Percentiles rank a stretch among this genome's conserved stretches.
phyloP scores from a whole-genome alignment of 2,888 invertebrate species.

The Sesamia inferens region DNA sequence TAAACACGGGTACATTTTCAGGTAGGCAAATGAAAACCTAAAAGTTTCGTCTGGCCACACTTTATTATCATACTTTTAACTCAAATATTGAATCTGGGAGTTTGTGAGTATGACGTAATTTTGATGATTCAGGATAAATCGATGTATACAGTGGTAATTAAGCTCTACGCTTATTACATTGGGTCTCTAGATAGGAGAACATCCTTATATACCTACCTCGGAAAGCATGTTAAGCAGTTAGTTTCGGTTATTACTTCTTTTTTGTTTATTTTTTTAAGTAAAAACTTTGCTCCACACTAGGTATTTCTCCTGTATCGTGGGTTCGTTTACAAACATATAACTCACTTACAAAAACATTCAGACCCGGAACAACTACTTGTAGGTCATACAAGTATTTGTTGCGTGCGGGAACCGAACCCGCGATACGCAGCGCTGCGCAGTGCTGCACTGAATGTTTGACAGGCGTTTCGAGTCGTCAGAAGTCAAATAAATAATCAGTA shows the following conservation, averaged over 20 bases:
- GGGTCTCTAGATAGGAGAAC: too few species aligned
- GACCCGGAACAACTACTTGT: too few species aligned
- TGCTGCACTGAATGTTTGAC: background rate
- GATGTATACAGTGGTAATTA: background rate
- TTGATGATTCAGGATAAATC: conserved; percentile 40
- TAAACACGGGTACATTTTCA: conserved; percentile 27
- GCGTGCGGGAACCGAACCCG: too few species aligned
- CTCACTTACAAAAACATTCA: too few species aligned
- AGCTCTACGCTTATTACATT: too few species aligned
- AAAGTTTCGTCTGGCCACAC: conserved; percentile 15
- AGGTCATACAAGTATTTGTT: too few species aligned
- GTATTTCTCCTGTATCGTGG: too few species aligned
- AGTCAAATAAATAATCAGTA: background rate
- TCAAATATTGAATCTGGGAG: conserved; percentile 20
- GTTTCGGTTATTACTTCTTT: background rate
- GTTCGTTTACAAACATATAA: too few species aligned
- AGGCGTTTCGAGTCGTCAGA: background rate
- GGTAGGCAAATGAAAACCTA: conserved; percentile 18
- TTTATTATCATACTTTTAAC: conserved; percentile 36
- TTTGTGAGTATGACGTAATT: conserved; percentile 28
- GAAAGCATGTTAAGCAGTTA: background rate
- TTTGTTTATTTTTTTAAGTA: too few species aligned
- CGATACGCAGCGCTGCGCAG: too few species aligned
- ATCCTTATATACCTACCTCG: background rate
- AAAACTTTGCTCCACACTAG: too few species aligned